Conservation (phyloP, 2,797 vertebrate species). For the Martes flavigula region DNA sequence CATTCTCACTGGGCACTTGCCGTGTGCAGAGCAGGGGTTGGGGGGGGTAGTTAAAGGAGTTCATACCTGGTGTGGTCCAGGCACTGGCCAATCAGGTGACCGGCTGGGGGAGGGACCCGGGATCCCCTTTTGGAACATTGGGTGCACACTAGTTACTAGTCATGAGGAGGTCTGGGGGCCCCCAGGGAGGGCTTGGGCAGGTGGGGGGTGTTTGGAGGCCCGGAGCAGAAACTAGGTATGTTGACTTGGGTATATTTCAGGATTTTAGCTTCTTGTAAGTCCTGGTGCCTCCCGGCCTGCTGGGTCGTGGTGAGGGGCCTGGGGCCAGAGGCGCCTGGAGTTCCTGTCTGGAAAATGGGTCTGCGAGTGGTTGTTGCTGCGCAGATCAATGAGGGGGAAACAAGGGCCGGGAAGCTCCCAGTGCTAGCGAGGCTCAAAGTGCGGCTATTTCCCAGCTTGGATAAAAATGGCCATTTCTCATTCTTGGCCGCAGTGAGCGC, state of each 20-base stretch:
- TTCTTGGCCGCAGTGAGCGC: neutral
- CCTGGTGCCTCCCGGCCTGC: neutral
- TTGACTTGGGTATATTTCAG: neutral
- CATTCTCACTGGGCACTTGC: neutral
- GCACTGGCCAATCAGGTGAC: too few relatives aligned
- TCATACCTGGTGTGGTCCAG: neutral
- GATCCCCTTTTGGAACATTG: neutral
- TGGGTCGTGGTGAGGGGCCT: neutral
- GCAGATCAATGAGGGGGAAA: rapidly evolving
- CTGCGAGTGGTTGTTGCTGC: neutral
- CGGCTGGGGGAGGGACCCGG: neutral
- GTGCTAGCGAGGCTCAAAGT: too few relatives aligned
- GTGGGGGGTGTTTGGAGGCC: neutral
- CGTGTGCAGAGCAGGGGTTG: neutral
- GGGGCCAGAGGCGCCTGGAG: neutral
- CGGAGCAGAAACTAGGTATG: neutral
- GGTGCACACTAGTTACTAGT: neutral
- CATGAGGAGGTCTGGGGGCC: neutral
- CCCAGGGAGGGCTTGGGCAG: neutral
- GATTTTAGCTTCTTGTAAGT: neutral
- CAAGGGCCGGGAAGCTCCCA: too few relatives aligned
- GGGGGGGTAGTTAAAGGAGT: rapidly evolving
- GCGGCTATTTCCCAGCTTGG: neutral
- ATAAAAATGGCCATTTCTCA: neutral
- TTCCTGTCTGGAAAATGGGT: neutral